Base-by-base conservation (phyloP, 2,113 vertebrate genomes). In the Lamprologus callipterus region DNA sequence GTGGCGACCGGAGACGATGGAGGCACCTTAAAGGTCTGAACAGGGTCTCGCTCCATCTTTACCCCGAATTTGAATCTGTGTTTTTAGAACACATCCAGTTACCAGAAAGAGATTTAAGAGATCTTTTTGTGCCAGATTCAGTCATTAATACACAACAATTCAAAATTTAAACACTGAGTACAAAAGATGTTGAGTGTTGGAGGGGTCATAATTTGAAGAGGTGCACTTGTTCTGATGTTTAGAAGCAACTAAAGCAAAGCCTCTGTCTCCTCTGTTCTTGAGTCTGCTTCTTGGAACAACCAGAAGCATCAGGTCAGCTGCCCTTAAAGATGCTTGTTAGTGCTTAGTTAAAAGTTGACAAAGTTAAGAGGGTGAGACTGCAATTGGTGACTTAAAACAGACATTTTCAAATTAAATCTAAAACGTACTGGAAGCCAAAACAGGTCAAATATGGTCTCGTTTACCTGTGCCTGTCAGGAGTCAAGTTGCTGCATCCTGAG, bases 1-100 rank as follows among this genome's bases (percentile, higher is more conserved):
- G 91, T 99, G 82, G 98, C 97, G 10, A 99, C 99, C 10, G 98
- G 98, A 0, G 99, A 99, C 2, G 99, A 99, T 3, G 89, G 80
- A 0, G 98, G 99, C 2, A 95, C 92, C 0, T 47, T 99, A 86
- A 98, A 98, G 89, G 97, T 99, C 47, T 75, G 70, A 75, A 28
- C 40, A 17, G 14, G 13, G 37, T 21, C 11, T 65, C 3, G 4
- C 1, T 65, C 19, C 4, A 1, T 40, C 19, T 68, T 21, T 2
- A 68, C 19, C 19, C 33, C 7, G 19, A 40, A 68, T 37, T 73
- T 73, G 23, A 26, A 0, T 45, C 8, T 13, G 33, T 0, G 63
- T 1, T 65, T 65, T 65, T 35, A 63, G 58, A 70, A 23, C 12
- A 16, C 65, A 10, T 0, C 17, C 60, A 35, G 31, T 5, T n/a